Percentiles rank a stretch among this genome's conserved stretches.
Evolutionary conservation across 2,888 invertebrate genomes (phyloP).

Genomic region (Noctua fimbriata): DNA sequence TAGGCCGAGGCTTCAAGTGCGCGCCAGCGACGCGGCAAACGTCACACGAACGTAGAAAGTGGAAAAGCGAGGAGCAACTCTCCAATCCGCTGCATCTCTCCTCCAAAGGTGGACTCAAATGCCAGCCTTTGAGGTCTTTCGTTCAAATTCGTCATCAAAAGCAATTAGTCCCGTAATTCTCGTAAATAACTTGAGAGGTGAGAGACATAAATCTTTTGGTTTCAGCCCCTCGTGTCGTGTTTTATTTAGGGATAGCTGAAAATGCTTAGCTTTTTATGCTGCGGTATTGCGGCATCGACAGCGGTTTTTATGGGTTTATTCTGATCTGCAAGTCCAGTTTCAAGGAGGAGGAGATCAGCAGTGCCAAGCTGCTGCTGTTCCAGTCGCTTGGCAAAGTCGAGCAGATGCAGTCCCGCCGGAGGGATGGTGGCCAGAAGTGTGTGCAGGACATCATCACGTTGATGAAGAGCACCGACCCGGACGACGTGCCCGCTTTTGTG

Average conservation of each 20-base stretch:
- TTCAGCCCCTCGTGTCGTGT: conserved; percentile 70
- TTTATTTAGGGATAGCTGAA: conserved; percentile 74
- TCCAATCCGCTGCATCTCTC: conserved; percentile 54
- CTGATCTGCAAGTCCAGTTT: too few species aligned
- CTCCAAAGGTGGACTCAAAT: conserved; percentile 53
- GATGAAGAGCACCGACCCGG: too few species aligned
- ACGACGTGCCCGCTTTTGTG: too few species aligned
- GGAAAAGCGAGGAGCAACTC: conserved; percentile 53
- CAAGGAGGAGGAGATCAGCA: too few species aligned
- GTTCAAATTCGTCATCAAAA: conserved; percentile 68
- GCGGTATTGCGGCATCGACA: conserved; percentile 65
- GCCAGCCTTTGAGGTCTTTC: conserved; percentile 67
- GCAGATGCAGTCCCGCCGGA: too few species aligned
- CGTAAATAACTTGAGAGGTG: conserved; percentile 76
- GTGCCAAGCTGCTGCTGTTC: too few species aligned
- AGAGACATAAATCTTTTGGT: conserved; percentile 75
- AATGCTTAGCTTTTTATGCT: conserved; percentile 70
- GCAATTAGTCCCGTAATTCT: conserved; percentile 74
- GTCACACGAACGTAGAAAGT: conserved; percentile 43
- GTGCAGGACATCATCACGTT: too few species aligned
- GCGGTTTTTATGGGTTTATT: conserved; percentile 65
- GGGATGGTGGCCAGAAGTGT: too few species aligned
- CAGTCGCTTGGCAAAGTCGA: too few species aligned
- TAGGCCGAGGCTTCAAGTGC: conserved; percentile 39
- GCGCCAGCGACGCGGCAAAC: conserved; percentile 44